Evolutionary conservation across 2,113 vertebrate genomes (phyloP).

Genomic region (Felis catus): DNA sequence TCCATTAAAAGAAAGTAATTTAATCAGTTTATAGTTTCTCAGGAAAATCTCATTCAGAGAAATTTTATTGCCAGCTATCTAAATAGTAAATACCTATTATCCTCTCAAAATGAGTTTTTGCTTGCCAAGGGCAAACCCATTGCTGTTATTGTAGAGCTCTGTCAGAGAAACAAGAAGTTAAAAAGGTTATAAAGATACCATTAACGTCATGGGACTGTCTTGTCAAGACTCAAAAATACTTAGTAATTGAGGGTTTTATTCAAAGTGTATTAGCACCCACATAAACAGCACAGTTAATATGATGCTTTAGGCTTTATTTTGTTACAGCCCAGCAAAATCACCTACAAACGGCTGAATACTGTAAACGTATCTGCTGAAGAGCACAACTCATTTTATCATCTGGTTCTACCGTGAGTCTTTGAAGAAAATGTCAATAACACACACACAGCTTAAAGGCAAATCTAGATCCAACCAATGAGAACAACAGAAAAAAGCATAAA

Average conservation of each 20-base stretch:
- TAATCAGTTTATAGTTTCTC: slow-evolving; percentile 90
- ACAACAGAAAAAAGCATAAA: slow-evolving; percentile 54
- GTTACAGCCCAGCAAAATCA: slow-evolving; percentile 79
- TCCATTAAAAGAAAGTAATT: slow-evolving; percentile 94
- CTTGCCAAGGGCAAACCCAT: slow-evolving; percentile 88
- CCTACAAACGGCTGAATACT: slow-evolving; percentile 76
- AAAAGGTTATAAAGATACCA: slow-evolving; percentile 90
- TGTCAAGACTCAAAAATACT: slow-evolving; percentile 84
- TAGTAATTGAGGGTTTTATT: slow-evolving; percentile 86
- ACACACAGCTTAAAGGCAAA: slow-evolving; percentile 70
- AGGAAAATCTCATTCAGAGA: slow-evolving; percentile 90
- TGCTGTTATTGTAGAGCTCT: slow-evolving; percentile 85
- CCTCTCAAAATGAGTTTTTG: slow-evolving; percentile 87
- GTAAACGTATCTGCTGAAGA: slow-evolving; percentile 76
- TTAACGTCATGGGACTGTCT: slow-evolving; percentile 86
- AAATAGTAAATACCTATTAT: slow-evolving; percentile 93
- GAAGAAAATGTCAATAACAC: slow-evolving; percentile 71
- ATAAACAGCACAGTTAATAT: slow-evolving; percentile 81
- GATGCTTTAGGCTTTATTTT: slow-evolving; percentile 84
- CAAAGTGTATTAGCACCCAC: slow-evolving; percentile 85
- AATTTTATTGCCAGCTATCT: slow-evolving; percentile 90
- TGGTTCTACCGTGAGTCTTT: slow-evolving; percentile 64
- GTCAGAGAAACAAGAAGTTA: slow-evolving; percentile 87
- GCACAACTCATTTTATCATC: slow-evolving; percentile 69
- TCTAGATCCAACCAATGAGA: slow-evolving; percentile 65